Base-by-base conservation (phyloP, 2,888 invertebrate species). In the Volucella zonaria region DNA sequence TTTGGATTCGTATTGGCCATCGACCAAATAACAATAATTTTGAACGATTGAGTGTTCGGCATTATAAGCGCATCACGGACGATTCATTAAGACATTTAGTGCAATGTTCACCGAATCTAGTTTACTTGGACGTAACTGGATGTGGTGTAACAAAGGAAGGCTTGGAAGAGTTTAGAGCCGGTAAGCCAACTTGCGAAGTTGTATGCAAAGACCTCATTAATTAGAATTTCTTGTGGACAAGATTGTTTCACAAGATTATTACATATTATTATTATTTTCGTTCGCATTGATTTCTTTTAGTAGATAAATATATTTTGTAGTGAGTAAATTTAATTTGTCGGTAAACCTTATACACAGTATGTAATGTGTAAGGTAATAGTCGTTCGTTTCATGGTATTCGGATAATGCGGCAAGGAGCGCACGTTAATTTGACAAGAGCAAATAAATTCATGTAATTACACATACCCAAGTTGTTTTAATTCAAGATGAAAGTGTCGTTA, bases 51-150 rank as follows among this genome's bases (percentile, higher is more conserved):
- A 92, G 93, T 3, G 91, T 93, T 6, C 93, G 94, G 1, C 94
- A 95, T 4, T 96, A 94, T 88, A 92, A 93, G 6, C 92, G 92
- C 73, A 93, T 96, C 0, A 95, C 95, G 0, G 93, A 95, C 88
- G 90, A 92, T 8, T 94, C 94, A 58, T 89, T 96, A 15, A 89
- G 91, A 12, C 95, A 95, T 89, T 89, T 95, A 64, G 93, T 93
- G 0, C 93, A 93, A 0, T 94, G 94, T 0, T 94, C 95, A 0
- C 94, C 94, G 0, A 90, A 92, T 73, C 89, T 96, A 12, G 89
- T 92, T 8, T 91, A 91, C 31, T 89, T 96, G 0, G 96, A 96
- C 90, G 93, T 96, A 1, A 94, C 94, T 0, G 94, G 94, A 0
- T 95, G 95, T 0, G 92, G 93, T 1, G 95, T 96, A 0, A 95